These are phyloP conservation scores for Baccha elongata DNA, from an alignment of 2,888 invertebrate species.

Conservation along the genomic window DNA sequence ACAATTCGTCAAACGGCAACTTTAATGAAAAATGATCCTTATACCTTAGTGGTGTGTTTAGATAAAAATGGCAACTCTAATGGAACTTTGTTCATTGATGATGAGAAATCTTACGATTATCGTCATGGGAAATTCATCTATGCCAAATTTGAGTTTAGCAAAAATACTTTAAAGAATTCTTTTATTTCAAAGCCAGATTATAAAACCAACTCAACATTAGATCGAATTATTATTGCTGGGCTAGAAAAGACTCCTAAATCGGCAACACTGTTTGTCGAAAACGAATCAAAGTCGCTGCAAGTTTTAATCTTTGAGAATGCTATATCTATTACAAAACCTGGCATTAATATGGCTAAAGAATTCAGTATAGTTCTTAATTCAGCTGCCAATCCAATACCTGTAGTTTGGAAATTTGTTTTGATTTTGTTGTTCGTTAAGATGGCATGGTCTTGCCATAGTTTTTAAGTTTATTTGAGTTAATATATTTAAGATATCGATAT, in stretches of 20 bases:
- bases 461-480: background rate
- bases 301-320: constrained; percentile 87
- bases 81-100: constrained; percentile 95
- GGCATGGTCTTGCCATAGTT: background rate
- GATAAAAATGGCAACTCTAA: constrained; percentile 87
- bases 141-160: constrained; percentile 86
- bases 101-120: constrained; percentile 93
- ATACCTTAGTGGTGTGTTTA: constrained; percentile 93
- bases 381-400: background rate
- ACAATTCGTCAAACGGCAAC: constrained; percentile 92
- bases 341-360: constrained; percentile 89
- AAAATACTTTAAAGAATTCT: constrained; percentile 86
- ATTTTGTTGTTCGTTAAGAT: background rate
- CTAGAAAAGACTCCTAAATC: constrained; percentile 87
- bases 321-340: constrained; percentile 94
- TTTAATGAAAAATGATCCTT: constrained; percentile 95
- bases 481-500: background rate
- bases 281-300: constrained; percentile 85
- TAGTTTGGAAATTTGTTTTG: background rate
- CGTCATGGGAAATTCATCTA: constrained; percentile 89
- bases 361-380: constrained; percentile 87
- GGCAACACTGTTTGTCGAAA: constrained; percentile 84
- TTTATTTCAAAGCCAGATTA: constrained; percentile 88
- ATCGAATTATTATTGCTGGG: constrained; percentile 93
- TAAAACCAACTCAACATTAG: constrained; percentile 92